Conservation (phyloP, 2,113 vertebrate species). For the Tursiops truncatus region DNA sequence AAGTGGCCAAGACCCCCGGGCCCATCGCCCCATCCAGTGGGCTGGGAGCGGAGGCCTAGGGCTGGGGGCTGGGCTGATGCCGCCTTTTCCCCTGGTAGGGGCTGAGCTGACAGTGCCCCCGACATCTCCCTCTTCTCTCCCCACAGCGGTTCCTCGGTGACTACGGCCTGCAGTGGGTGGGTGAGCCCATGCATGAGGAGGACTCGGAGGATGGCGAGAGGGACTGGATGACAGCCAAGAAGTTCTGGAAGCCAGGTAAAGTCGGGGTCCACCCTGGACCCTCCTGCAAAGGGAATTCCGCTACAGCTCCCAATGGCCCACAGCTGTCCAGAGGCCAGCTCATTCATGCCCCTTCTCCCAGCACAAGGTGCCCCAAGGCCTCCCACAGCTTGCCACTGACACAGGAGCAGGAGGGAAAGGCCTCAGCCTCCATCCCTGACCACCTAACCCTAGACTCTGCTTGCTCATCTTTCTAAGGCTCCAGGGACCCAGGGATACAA, state of each 20-base stretch:
- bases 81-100: background rate
- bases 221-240: constrained; percentile 66
- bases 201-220: constrained; percentile 24
- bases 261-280: background rate
- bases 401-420: background rate
- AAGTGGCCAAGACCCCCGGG: background rate
- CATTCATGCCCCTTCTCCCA: background rate
- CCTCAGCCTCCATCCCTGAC: background rate
- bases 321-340: background rate
- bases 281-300: background rate
- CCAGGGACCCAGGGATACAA: background rate
- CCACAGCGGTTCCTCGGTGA: constrained; percentile 90
- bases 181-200: constrained; percentile 73
- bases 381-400: background rate
- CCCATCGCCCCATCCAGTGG: background rate
- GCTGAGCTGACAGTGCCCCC: accelerated
- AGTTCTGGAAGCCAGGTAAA: constrained; percentile 83
- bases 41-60: background rate
- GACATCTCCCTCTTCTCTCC: background rate
- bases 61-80: background rate
- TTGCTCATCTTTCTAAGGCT: background rate
- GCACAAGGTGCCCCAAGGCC: accelerated
- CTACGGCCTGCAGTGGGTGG: constrained; percentile 95
- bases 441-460: background rate
- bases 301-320: background rate